Evolutionary conservation across 30 jellyfish, hydroid and myxozoan genomes (phyloP), one percentile per base, ranked within the genome.

Genomic region (Catostylus mosaicus): DNA sequence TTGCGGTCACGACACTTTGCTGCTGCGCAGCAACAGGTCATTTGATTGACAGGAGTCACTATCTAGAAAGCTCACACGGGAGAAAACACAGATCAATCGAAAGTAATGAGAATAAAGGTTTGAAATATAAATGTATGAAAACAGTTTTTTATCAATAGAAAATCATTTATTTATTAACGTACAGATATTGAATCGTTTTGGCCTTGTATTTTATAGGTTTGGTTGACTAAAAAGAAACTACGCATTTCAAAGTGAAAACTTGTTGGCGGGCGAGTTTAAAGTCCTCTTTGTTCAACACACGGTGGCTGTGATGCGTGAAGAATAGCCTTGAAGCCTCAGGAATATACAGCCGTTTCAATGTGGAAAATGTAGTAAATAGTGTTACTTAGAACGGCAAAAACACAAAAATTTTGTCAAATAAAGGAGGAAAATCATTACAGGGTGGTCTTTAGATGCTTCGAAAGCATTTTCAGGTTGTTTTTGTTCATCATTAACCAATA

Each of bases 241-340:
- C n/a, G n/a, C n/a, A n/a, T n/a, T n/a, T n/a, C n/a, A n/a, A n/a
- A n/a, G n/a, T 9, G 20, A 40, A 35, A 67, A 18, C 6, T 67
- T 67, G 19, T 68, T 47, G 37, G 43, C 69, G 40, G 50, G 1
- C 37, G 48, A 26, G 0, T 37, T 64, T 30, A 51, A 69, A 81
- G 47, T 81, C 91, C 67, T 84, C 84, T 57, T 63, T 30, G 29
- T 5, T 0, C 33, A 57, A 30, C 26, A 72, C 37, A 52, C 38
- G 84, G 91, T 81, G 83, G 91, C 91, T 67, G 77, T 81, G 91
- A 81, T 65, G 91, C 91, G 91, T 81, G 91, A 81, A 81, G 77
- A 73, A 57, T 18, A 51, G 71, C 51, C 76, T 75, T 75, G 75
- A 75, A 75, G 31, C 48, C 75, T 22, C 59, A 69, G 51, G 67